These are phyloP conservation scores for Zapus hudsonius DNA, from an alignment of 2,113 vertebrate genomes.

Conservation along the genomic window DNA sequence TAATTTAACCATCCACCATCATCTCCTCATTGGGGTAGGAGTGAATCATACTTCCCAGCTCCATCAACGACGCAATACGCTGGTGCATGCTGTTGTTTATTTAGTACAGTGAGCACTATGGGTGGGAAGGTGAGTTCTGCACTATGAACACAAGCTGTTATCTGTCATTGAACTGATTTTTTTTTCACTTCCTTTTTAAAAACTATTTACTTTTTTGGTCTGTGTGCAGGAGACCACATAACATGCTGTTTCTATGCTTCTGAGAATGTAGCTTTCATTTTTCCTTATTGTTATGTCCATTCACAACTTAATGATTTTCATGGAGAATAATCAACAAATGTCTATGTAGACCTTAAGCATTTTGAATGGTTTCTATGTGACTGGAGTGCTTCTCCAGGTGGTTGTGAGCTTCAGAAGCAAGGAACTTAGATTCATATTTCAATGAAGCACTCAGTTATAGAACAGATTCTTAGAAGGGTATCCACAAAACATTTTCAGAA, in stretches of 20 bases:
- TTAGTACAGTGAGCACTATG: constrained; percentile 64
- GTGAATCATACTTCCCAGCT: constrained; percentile 66
- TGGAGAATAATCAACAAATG: neutral
- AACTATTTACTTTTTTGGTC: constrained; percentile 32
- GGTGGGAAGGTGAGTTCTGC: constrained; percentile 35
- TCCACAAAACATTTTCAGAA: neutral
- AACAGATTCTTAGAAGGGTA: neutral
- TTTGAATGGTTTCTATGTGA: neutral
- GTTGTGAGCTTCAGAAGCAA: neutral
- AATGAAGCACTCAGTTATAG: neutral
- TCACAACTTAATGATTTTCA: neutral
- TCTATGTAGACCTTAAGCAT: constrained; percentile 3
- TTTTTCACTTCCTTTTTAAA: constrained; percentile 37
- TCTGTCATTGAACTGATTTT: neutral
- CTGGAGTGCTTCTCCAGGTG: neutral
- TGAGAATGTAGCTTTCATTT: constrained; percentile 10
- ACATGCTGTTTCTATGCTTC: neutral
- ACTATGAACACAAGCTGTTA: constrained; percentile 22
- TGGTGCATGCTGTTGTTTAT: constrained; percentile 61
- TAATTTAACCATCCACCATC: constrained; percentile 69
- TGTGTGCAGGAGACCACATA: neutral
- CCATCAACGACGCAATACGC: constrained; percentile 67
- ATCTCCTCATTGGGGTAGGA: constrained; percentile 70
- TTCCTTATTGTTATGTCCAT: neutral
- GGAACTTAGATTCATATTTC: neutral